Conservation (phyloP, 2,113 vertebrate species). For the Dolichotis patagonum region DNA sequence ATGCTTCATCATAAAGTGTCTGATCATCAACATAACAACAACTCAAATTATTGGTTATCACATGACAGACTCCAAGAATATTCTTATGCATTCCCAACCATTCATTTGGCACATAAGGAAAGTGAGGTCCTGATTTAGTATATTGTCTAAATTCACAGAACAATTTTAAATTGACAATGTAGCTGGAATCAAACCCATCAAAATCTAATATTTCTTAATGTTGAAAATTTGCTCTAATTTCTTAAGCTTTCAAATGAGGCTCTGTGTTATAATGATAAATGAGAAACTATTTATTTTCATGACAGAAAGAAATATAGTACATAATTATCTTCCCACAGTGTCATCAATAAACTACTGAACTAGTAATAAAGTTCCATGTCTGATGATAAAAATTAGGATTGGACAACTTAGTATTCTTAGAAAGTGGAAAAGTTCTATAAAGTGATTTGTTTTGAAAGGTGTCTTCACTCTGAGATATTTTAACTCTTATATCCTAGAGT, state of each 20-base stretch:
- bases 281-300: slow-evolving; percentile 70
- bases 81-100: background rate
- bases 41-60: background rate
- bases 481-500: background rate
- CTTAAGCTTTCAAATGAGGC: slow-evolving; percentile 56
- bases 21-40: background rate
- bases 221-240: slow-evolving; percentile 56
- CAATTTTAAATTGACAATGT: background rate
- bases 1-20: background rate
- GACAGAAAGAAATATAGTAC: slow-evolving; percentile 66
- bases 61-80: background rate
- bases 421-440: slow-evolving; percentile 44
- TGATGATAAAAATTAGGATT: slow-evolving; percentile 48
- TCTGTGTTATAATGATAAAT: slow-evolving; percentile 69
- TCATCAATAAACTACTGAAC: slow-evolving; percentile 69
- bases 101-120: slow-evolving; percentile 26
- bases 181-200: slow-evolving; percentile 9
- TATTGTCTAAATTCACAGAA: background rate
- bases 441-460: slow-evolving; percentile 23
- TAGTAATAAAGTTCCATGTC: slow-evolving; percentile 34
- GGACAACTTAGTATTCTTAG: background rate
- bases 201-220: slow-evolving; percentile 66
- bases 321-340: slow-evolving; percentile 63
- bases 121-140: background rate
- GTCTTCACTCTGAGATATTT: background rate